Evolutionary conservation across 2,797 vertebrate genomes (phyloP).

Genomic region (Lophius americanus): DNA sequence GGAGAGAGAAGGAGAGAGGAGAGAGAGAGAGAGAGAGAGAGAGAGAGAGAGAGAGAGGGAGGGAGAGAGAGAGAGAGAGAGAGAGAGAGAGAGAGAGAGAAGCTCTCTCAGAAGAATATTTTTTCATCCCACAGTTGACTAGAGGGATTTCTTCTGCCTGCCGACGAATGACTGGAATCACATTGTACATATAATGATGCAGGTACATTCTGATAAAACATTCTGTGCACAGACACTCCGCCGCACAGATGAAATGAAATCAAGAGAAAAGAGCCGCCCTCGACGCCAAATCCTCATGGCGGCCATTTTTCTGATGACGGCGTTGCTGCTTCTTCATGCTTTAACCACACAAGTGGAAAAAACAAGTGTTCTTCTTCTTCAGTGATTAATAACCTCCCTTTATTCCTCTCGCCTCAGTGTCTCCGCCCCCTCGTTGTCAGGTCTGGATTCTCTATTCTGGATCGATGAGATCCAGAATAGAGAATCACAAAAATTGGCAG

Average conservation of each 20-base stretch:
- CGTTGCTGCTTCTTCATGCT: slow-evolving; percentile 19
- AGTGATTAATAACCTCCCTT: no score
- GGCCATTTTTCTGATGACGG: slow-evolving; percentile 13
- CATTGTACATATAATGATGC: slow-evolving; percentile 56
- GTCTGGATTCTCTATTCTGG: no score
- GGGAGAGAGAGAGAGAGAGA: slow-evolving; percentile 12
- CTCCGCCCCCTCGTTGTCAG: no score
- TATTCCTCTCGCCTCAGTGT: no score
- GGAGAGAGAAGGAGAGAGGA: slow-evolving; percentile 23
- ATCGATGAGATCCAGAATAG: no score
- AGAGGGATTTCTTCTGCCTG: slow-evolving; percentile 48
- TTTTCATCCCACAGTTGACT: slow-evolving; percentile 59
- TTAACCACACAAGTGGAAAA: slow-evolving; percentile 6
- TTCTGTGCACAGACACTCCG: slow-evolving; percentile 19
- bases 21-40: background rate
- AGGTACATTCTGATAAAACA: slow-evolving; percentile 37
- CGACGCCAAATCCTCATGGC: slow-evolving; percentile 17
- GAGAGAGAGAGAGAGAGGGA: slow-evolving; percentile 14
- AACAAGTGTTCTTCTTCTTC: no score
- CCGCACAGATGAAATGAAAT: slow-evolving; percentile 15
- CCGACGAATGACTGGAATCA: slow-evolving; percentile 42
- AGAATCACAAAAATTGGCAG: no score
- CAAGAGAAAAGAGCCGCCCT: slow-evolving; percentile 15
- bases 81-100: no score
- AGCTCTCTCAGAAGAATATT: no score